Conservation (phyloP, 2,888 invertebrate genomes). For the Sussaba pulchella region DNA sequence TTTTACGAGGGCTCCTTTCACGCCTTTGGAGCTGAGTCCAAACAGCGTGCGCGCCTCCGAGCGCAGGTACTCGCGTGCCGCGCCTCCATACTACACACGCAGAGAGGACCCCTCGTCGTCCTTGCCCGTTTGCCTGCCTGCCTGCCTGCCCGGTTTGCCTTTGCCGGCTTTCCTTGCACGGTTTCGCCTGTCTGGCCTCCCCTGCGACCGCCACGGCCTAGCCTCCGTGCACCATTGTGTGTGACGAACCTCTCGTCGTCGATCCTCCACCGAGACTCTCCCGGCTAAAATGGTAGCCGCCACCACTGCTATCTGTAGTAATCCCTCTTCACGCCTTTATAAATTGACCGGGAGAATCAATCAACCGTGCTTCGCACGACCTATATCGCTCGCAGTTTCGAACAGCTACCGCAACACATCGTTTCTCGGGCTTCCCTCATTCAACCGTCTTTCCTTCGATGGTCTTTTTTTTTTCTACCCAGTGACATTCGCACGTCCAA, state of each 20-base stretch:
- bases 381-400: conserved; percentile 11
- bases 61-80: conserved; percentile 65
- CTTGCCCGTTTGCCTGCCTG: conserved; percentile 20
- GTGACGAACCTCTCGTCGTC: conserved; percentile 36
- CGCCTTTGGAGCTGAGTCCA: conserved; percentile 52
- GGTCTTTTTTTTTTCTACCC: too few relatives aligned
- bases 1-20: conserved; percentile 63
- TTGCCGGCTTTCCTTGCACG: too few relatives aligned
- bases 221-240: conserved; percentile 20
- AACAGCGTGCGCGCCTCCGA: conserved; percentile 49
- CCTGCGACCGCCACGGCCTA: background rate
- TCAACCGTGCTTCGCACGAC: conserved; percentile 31
- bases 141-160: background rate
- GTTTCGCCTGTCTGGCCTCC: background rate
- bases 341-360: conserved; percentile 55
- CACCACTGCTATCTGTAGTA: conserved; percentile 8
- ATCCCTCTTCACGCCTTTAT: conserved; percentile 43
- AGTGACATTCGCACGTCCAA: too few relatives aligned
- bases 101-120: conserved; percentile 43
- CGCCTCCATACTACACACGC: conserved; percentile 14
- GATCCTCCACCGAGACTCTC: conserved; percentile 14
- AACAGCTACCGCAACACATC: conserved; percentile 6
- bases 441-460: conserved; percentile 53
- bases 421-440: background rate
- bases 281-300: conserved; percentile 36